These are phyloP conservation scores for Oceanodroma leucorhoa DNA, from an alignment of 2,797 vertebrate genomes.

Conservation along the genomic window DNA sequence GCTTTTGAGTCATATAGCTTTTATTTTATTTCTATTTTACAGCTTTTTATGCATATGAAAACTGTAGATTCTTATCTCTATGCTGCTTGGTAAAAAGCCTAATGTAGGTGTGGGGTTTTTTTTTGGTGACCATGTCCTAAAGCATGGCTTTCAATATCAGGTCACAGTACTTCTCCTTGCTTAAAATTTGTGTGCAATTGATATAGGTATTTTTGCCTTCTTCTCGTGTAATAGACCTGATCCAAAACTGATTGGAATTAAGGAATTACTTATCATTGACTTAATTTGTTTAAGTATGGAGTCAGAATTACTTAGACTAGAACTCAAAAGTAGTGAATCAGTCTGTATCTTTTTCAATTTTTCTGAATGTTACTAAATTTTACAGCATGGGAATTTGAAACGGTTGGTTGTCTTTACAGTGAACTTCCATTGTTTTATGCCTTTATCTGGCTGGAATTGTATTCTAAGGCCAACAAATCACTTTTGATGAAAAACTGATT, in stretches of 20 bases:
- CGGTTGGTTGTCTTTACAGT: background rate
- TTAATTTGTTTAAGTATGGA: background rate
- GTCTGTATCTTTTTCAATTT: background rate
- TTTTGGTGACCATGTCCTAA: background rate
- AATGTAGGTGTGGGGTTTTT: no score
- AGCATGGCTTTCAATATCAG: background rate
- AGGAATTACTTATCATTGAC: background rate
- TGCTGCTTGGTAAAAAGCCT: background rate
- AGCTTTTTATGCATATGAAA: background rate
- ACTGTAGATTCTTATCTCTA: background rate
- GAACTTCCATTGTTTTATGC: background rate
- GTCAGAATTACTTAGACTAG: background rate
- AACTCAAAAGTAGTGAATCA: background rate
- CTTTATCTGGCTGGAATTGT: background rate
- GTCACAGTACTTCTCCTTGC: background rate
- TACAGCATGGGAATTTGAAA: background rate
- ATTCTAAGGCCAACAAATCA: background rate
- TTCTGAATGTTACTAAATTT: background rate
- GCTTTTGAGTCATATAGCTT: background rate
- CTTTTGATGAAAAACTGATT: background rate
- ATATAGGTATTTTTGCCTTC: accelerated
- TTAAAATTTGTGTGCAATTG: background rate
- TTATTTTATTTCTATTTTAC: background rate
- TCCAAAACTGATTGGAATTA: background rate
- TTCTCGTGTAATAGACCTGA: background rate